A percentile compares a stretch with the other conserved stretches of the same genome.
These are phyloP conservation scores for Dunckerocampus dactyliophorus DNA, from an alignment of 2,113 vertebrate species.

Conservation along the genomic window DNA sequence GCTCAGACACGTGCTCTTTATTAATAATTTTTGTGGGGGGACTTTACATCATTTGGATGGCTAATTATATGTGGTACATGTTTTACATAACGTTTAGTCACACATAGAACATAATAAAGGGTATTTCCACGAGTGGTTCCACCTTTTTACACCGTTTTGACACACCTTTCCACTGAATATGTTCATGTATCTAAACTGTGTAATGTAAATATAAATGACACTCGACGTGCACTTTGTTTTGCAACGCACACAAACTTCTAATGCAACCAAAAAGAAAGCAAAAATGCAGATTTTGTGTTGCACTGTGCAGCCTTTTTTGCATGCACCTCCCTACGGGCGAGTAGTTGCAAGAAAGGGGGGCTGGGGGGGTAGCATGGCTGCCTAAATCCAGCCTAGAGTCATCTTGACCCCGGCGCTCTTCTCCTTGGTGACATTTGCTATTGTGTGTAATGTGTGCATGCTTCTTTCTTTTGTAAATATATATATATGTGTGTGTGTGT, in stretches of 20 bases:
- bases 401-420: constrained; percentile 63
- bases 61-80: too few species aligned
- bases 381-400: constrained; percentile 59
- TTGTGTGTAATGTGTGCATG: constrained; percentile 76
- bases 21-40: constrained; percentile 30
- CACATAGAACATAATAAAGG: background rate
- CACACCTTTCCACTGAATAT: background rate
- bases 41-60: background rate
- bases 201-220: background rate
- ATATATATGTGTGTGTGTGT: constrained; percentile 38
- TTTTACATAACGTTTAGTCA: background rate
- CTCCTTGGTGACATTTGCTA: constrained; percentile 75
- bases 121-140: background rate
- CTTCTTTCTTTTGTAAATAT: background rate
- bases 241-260: background rate
- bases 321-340: constrained; percentile 51
- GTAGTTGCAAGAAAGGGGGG: constrained; percentile 29
- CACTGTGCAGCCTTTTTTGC: constrained; percentile 42
- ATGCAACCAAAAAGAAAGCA: background rate
- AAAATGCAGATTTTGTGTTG: background rate
- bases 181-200: too few species aligned
- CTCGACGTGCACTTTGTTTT: too few species aligned
- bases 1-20: constrained; percentile 10
- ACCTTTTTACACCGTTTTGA: background rate
- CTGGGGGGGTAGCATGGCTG: constrained; percentile 42